phyloP scores from a whole-genome alignment of 2,113 vertebrate species.

The Salminus brasiliensis region DNA sequence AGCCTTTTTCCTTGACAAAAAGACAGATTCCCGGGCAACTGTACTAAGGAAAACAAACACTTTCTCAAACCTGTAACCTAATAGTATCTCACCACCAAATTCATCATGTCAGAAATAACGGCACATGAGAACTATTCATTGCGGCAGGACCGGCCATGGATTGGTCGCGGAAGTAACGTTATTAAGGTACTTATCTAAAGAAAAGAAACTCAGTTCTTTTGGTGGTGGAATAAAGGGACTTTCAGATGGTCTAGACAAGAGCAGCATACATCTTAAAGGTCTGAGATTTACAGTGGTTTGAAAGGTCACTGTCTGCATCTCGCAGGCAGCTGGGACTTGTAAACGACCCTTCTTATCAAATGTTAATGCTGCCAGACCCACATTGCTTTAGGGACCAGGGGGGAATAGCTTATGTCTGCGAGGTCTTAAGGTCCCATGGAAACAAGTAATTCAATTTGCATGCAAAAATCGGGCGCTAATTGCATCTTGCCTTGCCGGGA shows the following conservation, averaged over 20 bases:
- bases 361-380: slow-evolving; percentile 80
- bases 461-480: slow-evolving; percentile 74
- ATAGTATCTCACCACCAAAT: slow-evolving; percentile 64
- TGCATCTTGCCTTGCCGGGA: slow-evolving; percentile 68
- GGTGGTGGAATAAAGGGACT: slow-evolving; percentile 64
- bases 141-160: slow-evolving; percentile 42
- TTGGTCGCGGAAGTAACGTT: slow-evolving; percentile 55
- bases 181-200: slow-evolving; percentile 52
- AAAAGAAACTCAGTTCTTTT: slow-evolving; percentile 47
- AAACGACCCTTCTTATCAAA: slow-evolving; percentile 82
- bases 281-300: slow-evolving; percentile 77
- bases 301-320: slow-evolving; percentile 80
- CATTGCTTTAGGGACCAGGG: slow-evolving; percentile 60
- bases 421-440: slow-evolving; percentile 76
- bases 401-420: slow-evolving; percentile 69
- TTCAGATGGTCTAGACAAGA: slow-evolving; percentile 66
- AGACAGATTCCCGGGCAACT: slow-evolving; percentile 55
- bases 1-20: slow-evolving; percentile 45
- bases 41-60: slow-evolving; percentile 44
- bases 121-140: slow-evolving; percentile 47
- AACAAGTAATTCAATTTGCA: slow-evolving; percentile 79
- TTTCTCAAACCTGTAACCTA: slow-evolving; percentile 62
- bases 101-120: slow-evolving; percentile 58
- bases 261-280: slow-evolving; percentile 73
- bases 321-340: slow-evolving; percentile 77